phyloP scores from a whole-genome alignment of 2,797 vertebrate genomes.

The Hypotaenidia okinawae region DNA sequence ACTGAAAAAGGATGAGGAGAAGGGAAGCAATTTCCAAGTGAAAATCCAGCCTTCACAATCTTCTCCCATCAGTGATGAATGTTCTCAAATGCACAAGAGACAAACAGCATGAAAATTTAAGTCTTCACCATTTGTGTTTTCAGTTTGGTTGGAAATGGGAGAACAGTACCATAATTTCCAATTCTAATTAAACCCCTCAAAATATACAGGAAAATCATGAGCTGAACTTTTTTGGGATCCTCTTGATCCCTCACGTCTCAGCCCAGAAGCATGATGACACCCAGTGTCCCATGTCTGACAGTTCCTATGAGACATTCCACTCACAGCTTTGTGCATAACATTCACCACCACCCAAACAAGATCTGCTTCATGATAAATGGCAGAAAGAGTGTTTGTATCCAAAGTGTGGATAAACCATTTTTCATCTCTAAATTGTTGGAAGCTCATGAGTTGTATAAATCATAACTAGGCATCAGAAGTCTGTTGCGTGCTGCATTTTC shows the following conservation, averaged over 20 bases:
- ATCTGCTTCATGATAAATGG: constrained; percentile 40
- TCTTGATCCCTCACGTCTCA: background rate
- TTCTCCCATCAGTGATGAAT: background rate
- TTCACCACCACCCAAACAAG: constrained; percentile 31
- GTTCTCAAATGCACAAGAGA: background rate
- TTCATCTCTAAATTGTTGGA: constrained; percentile 54
- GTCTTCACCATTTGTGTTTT: background rate
- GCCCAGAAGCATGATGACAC: background rate
- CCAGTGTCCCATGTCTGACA: background rate
- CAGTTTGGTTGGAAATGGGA: background rate
- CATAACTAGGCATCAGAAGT: constrained; percentile 23
- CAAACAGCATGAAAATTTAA: background rate
- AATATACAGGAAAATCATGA: background rate
- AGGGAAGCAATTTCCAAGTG: constrained; percentile 13
- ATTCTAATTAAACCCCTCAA: background rate
- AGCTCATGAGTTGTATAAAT: constrained; percentile 41
- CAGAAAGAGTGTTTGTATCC: constrained; percentile 2
- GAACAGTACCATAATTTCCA: background rate
- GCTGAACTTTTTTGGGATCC: background rate
- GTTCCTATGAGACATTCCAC: constrained; percentile 25
- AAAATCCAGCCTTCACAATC: constrained; percentile 21
- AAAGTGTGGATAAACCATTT: constrained; percentile 58
- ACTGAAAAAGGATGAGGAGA: background rate
- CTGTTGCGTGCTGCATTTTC: constrained; percentile 26
- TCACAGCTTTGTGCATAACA: background rate